phyloP scores from a whole-genome alignment of 1,140 invertebrate genomes.

The Drosophila subobscura region DNA sequence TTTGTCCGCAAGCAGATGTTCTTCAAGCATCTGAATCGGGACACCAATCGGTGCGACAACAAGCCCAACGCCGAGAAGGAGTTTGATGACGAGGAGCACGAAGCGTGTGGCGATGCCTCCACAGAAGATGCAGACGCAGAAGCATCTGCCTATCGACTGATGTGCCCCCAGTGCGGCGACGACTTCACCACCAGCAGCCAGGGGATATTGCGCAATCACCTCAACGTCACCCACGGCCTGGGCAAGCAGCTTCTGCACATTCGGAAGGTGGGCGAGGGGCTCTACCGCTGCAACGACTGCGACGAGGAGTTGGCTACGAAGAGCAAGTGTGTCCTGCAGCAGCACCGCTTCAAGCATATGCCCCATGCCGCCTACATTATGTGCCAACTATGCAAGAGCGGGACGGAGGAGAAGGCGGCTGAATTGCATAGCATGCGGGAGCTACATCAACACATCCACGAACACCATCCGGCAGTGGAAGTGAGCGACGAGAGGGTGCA shows the following conservation, averaged over 20 bases:
- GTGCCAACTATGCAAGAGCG: conserved; percentile 53
- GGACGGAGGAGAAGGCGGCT: conserved; percentile 14
- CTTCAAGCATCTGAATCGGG: conserved; percentile 75
- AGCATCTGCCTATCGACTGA: conserved; percentile 45
- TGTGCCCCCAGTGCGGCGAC: conserved; percentile 73
- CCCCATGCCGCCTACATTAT: conserved; percentile 69
- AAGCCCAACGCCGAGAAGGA: conserved; percentile 16
- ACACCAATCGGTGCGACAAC: conserved; percentile 74
- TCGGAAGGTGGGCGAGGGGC: conserved; percentile 48
- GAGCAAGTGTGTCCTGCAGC: conserved; percentile 57
- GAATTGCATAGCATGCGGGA: conserved; percentile 56
- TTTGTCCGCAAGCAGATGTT: conserved; percentile 83
- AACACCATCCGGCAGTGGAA: conserved; percentile 28
- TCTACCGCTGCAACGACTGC: conserved; percentile 69
- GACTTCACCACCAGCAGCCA: conserved; percentile 53
- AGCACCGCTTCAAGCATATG: conserved; percentile 70
- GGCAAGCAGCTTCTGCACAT: conserved; percentile 58
- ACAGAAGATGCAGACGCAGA: conserved; percentile 4
- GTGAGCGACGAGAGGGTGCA: conserved; percentile 32
- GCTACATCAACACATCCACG: conserved; percentile 60
- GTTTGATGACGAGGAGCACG: conserved; percentile 32
- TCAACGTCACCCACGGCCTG: conserved; percentile 63
- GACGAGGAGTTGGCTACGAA: conserved; percentile 64
- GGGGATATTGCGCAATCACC: conserved; percentile 64
- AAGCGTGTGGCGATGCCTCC: background rate